These are phyloP conservation scores for Emberiza fucata DNA, from an alignment of 2,113 vertebrate genomes.

Conservation along the genomic window DNA sequence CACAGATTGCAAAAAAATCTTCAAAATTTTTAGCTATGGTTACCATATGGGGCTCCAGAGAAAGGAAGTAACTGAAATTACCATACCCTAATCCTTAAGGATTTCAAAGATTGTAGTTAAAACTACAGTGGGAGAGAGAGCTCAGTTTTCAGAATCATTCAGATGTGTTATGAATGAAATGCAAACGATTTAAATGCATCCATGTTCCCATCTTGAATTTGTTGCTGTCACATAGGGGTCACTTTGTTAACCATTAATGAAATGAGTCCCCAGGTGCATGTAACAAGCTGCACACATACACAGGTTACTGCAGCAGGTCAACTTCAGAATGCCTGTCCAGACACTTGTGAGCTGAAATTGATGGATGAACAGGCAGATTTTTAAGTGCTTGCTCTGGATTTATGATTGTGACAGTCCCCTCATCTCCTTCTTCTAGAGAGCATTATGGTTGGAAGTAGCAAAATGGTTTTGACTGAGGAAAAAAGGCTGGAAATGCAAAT, in stretches of 20 bases:
- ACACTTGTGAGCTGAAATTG: background rate
- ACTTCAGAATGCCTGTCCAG: background rate
- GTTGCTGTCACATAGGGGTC: background rate
- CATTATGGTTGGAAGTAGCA: background rate
- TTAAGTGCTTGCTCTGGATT: background rate
- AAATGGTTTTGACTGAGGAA: background rate
- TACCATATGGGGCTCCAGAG: background rate
- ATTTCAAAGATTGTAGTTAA: background rate
- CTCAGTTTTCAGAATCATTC: background rate
- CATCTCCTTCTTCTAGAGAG: background rate
- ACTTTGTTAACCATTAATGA: background rate
- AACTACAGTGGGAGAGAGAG: background rate
- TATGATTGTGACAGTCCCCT: background rate
- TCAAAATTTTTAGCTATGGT: background rate
- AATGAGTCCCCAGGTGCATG: background rate
- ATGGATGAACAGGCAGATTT: background rate
- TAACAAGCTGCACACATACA: background rate
- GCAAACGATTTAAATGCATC: background rate
- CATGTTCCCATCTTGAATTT: background rate
- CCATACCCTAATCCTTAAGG: background rate
- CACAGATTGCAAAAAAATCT: background rate
- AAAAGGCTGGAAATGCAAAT: background rate
- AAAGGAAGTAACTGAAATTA: slow-evolving; percentile 5
- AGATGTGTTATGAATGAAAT: background rate
- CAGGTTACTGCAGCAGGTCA: background rate